These are phyloP conservation scores for Drosophila fuyamai DNA, from an alignment of 1,140 invertebrate species.

Conservation along the genomic window DNA sequence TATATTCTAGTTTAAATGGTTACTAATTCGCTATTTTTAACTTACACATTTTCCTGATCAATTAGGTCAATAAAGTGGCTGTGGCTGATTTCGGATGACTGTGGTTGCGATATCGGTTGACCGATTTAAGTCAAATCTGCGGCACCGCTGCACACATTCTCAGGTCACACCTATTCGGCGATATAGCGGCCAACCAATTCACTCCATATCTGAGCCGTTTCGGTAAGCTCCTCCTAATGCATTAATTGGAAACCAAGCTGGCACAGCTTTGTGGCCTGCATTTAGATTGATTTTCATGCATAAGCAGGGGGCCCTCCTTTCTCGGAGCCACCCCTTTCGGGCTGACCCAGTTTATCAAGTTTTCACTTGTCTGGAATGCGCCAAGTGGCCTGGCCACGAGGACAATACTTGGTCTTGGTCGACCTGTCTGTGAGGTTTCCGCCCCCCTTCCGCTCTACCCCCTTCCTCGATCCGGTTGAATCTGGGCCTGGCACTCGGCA, in stretches of 20 bases:
- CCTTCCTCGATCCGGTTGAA: background rate
- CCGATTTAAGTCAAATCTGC: background rate
- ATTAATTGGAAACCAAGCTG: constrained; percentile 52
- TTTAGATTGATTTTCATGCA: constrained; percentile 63
- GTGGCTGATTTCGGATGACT: background rate
- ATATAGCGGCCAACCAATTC: background rate
- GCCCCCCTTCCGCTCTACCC: background rate
- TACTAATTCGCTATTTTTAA: too few species aligned
- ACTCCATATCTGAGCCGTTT: background rate
- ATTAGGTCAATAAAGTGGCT: background rate
- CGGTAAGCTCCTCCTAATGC: constrained; percentile 38
- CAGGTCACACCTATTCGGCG: constrained; percentile 6
- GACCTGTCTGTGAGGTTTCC: constrained; percentile 27
- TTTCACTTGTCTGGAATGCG: constrained; percentile 57
- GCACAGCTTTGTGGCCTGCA: constrained; percentile 36
- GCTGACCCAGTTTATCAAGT: constrained; percentile 62
- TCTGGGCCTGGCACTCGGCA: constrained; percentile 41
- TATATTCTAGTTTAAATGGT: too few species aligned
- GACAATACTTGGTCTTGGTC: constrained; percentile 39
- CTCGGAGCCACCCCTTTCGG: constrained; percentile 1
- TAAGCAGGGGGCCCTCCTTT: constrained; percentile 16
- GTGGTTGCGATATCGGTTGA: constrained; percentile 1
- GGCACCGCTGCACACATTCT: constrained; percentile 1
- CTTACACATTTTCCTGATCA: background rate
- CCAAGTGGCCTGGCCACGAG: constrained; percentile 36